Conservation (phyloP, 92 coral and sea anemone genomes). For the Actinernus sp. region DNA sequence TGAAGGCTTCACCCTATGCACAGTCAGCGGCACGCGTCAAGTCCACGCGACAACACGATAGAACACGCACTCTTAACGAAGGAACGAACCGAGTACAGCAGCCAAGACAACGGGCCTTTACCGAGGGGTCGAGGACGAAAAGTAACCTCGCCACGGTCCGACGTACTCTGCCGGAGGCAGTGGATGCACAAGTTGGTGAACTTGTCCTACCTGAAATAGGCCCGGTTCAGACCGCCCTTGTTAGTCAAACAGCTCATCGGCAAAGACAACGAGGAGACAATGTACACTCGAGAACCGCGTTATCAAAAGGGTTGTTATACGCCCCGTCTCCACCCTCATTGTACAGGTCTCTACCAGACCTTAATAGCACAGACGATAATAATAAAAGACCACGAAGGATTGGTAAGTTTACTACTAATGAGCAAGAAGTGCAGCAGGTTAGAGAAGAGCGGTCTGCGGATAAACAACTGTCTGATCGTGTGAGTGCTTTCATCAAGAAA, state of each 20-base stretch:
- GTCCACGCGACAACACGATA: not conserved
- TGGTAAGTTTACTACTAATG: too few relatives aligned
- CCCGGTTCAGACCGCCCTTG: constrained; percentile 29
- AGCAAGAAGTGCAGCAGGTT: too few relatives aligned
- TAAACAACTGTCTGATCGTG: constrained; percentile 51
- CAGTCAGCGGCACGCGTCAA: not conserved
- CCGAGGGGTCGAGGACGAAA: not conserved
- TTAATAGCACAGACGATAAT: too few relatives aligned
- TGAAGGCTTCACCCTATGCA: constrained; percentile 47
- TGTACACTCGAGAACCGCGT: too few relatives aligned
- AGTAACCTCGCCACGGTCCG: not conserved
- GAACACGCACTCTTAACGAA: not conserved
- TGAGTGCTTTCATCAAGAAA: constrained; percentile 55
- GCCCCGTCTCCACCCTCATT: too few relatives aligned
- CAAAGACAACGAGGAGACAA: not conserved
- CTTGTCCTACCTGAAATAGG: constrained; percentile 56
- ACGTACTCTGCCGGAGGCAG: not conserved
- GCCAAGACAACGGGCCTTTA: not conserved
- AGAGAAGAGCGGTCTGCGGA: too few relatives aligned
- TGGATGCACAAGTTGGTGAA: not conserved
- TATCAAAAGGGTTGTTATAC: too few relatives aligned
- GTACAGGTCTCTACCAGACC: too few relatives aligned
- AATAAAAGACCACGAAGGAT: too few relatives aligned
- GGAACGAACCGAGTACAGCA: not conserved
- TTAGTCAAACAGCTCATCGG: constrained; percentile 4